Base-by-base conservation (phyloP, 2,797 vertebrate genomes). In the Lepilemur septentrionalis region DNA sequence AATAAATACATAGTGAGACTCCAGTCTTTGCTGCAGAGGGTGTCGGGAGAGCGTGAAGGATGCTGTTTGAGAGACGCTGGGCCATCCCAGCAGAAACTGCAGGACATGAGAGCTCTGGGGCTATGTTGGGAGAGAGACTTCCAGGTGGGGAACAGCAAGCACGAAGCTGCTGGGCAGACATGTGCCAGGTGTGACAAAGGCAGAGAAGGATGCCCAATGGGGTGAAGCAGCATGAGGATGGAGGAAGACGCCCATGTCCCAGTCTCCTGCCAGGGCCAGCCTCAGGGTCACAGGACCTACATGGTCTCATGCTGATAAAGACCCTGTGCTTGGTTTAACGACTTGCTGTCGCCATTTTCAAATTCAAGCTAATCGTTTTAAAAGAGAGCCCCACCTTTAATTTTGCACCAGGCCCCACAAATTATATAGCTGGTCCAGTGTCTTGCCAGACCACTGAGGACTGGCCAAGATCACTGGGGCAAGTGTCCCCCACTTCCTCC, bases 121-220 rank as follows among this genome's bases (percentile, higher is more conserved):
- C 1, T 17, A 41, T 2, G n/a, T 61, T 55, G 61, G 32, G 72
- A 79, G 30, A 79, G 0, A 78, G n/a, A 15, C 15, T 30, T 65
- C 38, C n/a, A 81, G 50, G 73, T 11, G 50, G 38, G 28, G 79
- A n/a, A 41, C 0, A 6, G 22, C 43, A 89, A 20, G 35, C 2
- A 10, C 2, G 3, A 32, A 41, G 67, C 23, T 7, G 46, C 2
- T 5, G 6, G 22, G 35, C 28, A 48, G 38, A 76, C 0, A 9
- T 11, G 57, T 28, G 13, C 2, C 28, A 2, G 4, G 30, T 3
- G 4, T 30, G 88, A 63, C 2, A 11, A 5, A 30, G 18, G n/a
- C 43, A 2, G 10, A 25, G 50, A 2, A 13, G 9, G 59, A 11
- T 0, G 2, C 3, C 52, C 9, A 2, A 0, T 7, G 9, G 41